A percentile compares a stretch with the other conserved stretches of the same genome.
Evolutionary conservation across 2,888 invertebrate species (phyloP).

Genomic region (Zygogramma bicolorata): DNA sequence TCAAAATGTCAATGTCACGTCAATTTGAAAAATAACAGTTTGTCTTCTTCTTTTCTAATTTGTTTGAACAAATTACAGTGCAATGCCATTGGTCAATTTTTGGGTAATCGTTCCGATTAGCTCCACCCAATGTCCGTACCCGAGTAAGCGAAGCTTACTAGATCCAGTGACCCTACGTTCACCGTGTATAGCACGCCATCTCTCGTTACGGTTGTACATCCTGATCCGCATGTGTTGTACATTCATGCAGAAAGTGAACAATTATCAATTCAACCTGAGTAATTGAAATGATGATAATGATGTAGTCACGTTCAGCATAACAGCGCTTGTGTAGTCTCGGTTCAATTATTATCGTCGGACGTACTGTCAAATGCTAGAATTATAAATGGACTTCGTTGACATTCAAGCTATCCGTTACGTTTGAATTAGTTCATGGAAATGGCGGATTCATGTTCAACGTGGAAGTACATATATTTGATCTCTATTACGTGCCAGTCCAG

Average conservation of each 20-base stretch:
- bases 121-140: no score
- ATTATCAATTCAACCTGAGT: slow-evolving; percentile 22
- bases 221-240: not conserved
- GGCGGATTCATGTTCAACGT: not conserved
- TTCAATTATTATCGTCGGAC: slow-evolving; percentile 18
- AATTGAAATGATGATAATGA: slow-evolving; percentile 30
- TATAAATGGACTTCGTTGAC: slow-evolving; percentile 2
- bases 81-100: no score
- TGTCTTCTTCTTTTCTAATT: no score
- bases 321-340: slow-evolving; percentile 20
- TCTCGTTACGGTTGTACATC: not conserved
- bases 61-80: no score
- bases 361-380: slow-evolving; percentile 12
- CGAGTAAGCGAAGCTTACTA: no score
- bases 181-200: not conserved
- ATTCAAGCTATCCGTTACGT: slow-evolving; percentile 11
- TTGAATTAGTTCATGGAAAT: slow-evolving; percentile 3
- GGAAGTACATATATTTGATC: not conserved
- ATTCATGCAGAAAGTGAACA: not conserved
- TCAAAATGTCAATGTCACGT: no score
- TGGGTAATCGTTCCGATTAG: no score
- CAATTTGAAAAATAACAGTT: no score
- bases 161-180: no score
- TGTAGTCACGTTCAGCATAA: slow-evolving; percentile 2
- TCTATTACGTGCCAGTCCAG: no score